A percentile compares a stretch with the other conserved stretches of the same genome.
phyloP scores from a whole-genome alignment of 2,113 vertebrate species.

The Charina bottae region DNA sequence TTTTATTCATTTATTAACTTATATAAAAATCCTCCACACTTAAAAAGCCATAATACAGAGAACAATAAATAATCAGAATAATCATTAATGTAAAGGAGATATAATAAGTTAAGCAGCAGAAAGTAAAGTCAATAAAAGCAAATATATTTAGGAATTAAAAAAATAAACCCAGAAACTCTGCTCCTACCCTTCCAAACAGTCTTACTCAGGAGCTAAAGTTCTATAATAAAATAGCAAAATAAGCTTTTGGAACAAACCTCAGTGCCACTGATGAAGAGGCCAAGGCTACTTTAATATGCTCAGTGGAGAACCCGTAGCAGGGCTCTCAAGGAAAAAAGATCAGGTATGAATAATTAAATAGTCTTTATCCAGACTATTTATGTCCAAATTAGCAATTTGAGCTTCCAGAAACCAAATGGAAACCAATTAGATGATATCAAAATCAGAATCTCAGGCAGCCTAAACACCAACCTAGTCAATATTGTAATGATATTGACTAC shows the following conservation, averaged over 20 bases:
- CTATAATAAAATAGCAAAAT: background rate
- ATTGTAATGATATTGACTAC: background rate
- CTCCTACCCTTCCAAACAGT: background rate
- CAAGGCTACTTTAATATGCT: background rate
- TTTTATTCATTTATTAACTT: background rate
- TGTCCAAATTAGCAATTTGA: background rate
- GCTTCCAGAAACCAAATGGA: background rate
- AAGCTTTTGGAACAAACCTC: background rate
- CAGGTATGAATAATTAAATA: background rate
- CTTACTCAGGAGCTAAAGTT: background rate
- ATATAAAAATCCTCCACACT: background rate
- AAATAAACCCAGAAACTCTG: background rate
- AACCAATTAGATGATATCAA: background rate
- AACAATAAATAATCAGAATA: background rate
- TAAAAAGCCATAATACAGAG: background rate
- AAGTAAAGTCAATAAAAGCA: background rate
- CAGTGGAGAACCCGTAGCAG: background rate
- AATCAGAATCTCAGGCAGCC: background rate
- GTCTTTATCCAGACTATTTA: background rate
- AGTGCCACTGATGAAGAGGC: background rate
- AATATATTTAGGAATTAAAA: background rate
- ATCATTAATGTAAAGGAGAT: background rate
- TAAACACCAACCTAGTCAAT: background rate
- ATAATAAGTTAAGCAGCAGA: background rate
- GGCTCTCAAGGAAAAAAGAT: background rate